Evolutionary conservation across 2,113 vertebrate genomes (phyloP).

Genomic region (zebrafish (Danio rerio)): DNA sequence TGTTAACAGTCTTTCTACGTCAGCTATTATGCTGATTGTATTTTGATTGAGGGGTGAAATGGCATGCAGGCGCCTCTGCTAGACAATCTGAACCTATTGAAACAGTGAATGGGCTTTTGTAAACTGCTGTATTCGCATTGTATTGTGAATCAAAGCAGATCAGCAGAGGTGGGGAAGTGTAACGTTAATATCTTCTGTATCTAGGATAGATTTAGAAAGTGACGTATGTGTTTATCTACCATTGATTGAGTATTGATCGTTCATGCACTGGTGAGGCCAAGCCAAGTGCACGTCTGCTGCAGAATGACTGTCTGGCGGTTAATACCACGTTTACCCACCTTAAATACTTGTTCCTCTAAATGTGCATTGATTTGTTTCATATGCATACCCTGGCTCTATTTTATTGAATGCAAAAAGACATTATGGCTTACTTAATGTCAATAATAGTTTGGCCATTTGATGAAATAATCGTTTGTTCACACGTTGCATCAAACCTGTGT

Average conservation of each 20-base stretch:
- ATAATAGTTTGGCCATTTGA: background rate
- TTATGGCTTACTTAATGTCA: background rate
- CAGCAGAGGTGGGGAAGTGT: slow-evolving; percentile 7
- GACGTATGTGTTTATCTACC: slow-evolving; percentile 53
- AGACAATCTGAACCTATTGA: slow-evolving; percentile 16
- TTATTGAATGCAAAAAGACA: background rate
- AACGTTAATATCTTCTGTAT: slow-evolving; percentile 51
- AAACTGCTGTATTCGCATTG: slow-evolving; percentile 19
- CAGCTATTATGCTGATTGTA: slow-evolving; percentile 18
- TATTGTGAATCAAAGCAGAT: slow-evolving; percentile 21
- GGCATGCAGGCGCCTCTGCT: background rate
- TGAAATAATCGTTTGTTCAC: slow-evolving; percentile 12
- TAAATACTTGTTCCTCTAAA: background rate
- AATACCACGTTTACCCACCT: background rate
- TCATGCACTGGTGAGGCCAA: slow-evolving; percentile 32
- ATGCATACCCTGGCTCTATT: background rate
- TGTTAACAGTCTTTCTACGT: slow-evolving; percentile 2
- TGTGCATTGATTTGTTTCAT: background rate
- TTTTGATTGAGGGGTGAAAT: slow-evolving; percentile 2
- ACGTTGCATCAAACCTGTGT: background rate
- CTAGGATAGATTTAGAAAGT: slow-evolving; percentile 49
- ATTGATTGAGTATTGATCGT: slow-evolving; percentile 55
- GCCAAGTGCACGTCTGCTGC: slow-evolving; percentile 3
- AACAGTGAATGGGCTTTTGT: slow-evolving; percentile 33
- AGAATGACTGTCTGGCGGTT: background rate